Conservation (phyloP, 2,888 invertebrate species). For the Pardosa pseudoannulata region DNA sequence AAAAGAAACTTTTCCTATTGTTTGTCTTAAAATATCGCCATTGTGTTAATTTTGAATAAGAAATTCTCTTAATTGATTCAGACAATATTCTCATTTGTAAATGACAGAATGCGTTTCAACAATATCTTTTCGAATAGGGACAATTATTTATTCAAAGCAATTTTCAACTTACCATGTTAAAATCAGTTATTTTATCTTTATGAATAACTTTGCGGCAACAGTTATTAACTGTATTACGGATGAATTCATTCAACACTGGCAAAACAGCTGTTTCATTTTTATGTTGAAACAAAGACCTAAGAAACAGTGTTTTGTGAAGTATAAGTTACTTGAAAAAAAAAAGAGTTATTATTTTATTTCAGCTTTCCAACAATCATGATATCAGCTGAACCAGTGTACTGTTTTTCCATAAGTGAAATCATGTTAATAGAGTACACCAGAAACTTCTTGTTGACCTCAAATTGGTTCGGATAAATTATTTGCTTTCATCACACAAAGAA, state of each 20-base stretch:
- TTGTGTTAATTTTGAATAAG: no score
- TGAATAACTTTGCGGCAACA: not conserved
- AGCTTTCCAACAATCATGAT: not conserved
- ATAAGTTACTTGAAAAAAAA: not conserved
- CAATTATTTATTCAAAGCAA: no score
- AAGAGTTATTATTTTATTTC: not conserved
- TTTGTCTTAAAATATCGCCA: no score
- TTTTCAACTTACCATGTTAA: not conserved
- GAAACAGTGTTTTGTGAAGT: not conserved
- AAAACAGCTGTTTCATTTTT: not conserved
- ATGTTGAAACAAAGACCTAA: not conserved
- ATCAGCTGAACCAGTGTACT: not conserved
- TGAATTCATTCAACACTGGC: not conserved
- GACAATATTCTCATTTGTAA: no score
- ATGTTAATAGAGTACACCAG: not conserved
- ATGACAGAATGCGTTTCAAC: no score
- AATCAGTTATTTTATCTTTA: not conserved
- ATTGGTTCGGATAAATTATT: not conserved
- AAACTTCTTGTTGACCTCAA: conserved; percentile 33
- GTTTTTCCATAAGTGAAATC: not conserved
- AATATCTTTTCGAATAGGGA: no score
- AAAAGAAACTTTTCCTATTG: no score
- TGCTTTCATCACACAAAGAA: not conserved
- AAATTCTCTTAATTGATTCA: no score
- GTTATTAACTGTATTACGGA: not conserved